A percentile compares a stretch with the other conserved stretches of the same genome.
phyloP scores from a whole-genome alignment of 2,888 invertebrate genomes.

The Mythimna pallens region DNA sequence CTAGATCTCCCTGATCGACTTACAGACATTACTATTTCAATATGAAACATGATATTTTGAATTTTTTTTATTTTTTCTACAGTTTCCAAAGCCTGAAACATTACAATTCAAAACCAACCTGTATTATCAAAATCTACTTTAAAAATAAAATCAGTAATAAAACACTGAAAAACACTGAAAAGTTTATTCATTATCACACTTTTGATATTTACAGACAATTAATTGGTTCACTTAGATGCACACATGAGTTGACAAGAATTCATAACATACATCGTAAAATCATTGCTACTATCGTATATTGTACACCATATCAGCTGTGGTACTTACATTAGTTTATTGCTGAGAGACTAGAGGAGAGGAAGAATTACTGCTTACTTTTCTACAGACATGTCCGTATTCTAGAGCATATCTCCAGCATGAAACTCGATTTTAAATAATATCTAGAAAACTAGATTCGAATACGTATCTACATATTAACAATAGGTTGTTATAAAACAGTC shows the following conservation, averaged over 20 bases:
- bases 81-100: not conserved
- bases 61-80: not conserved
- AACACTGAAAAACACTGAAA: conserved; percentile 7
- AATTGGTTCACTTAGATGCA: conserved; percentile 17
- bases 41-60: not conserved
- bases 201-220: conserved; percentile 33
- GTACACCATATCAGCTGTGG: not conserved
- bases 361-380: not conserved
- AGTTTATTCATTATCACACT: conserved; percentile 36
- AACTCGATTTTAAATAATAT: not conserved
- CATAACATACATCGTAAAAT: conserved; percentile 13
- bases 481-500: not conserved
- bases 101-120: not conserved
- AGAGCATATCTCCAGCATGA: not conserved
- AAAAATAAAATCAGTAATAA: not conserved
- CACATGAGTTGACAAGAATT: conserved; percentile 12
- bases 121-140: not conserved
- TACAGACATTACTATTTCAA: not conserved
- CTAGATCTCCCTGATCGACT: not conserved
- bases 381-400: not conserved
- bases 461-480: not conserved
- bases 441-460: not conserved
- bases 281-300: conserved; percentile 1
- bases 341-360: conserved; percentile 27
- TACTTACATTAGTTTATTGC: conserved; percentile 5